A percentile compares a stretch with the other conserved stretches of the same genome.
phyloP scores from a whole-genome alignment of 2,113 vertebrate species.

The Gobiocypris rarus region DNA sequence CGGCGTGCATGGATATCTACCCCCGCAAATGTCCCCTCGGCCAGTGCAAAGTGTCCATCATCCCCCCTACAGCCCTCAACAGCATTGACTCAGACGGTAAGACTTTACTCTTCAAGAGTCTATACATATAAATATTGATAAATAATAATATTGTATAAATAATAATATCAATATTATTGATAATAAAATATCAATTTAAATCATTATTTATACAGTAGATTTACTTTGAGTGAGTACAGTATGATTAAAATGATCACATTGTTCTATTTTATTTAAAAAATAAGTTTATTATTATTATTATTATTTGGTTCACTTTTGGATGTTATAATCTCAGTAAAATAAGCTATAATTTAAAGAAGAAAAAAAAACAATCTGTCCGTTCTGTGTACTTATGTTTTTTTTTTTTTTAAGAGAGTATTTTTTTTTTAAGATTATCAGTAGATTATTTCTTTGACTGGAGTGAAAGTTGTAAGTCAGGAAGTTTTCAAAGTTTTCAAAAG shows the following conservation, averaged over 20 bases:
- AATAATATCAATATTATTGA: too few species aligned
- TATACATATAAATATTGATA: not conserved
- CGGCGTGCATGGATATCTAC: slow-evolving; percentile 93
- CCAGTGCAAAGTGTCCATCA: slow-evolving; percentile 98
- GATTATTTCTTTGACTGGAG: not conserved
- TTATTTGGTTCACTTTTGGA: not conserved
- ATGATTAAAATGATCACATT: not conserved
- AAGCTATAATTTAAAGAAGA: too few species aligned
- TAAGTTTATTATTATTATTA: not conserved
- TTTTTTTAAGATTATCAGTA: not conserved
- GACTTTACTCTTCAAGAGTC: slow-evolving; percentile 52
- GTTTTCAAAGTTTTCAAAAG: not conserved
- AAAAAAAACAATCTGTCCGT: not conserved
- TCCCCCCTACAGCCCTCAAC: slow-evolving; percentile 96
- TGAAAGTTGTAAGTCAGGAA: not conserved
- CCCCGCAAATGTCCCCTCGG: slow-evolving; percentile 94
- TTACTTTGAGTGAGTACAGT: not conserved
- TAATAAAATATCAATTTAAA: not conserved
- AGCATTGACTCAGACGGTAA: slow-evolving; percentile 99
- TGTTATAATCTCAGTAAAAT: too few species aligned
- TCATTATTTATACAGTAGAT: not conserved
- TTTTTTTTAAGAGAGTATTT: too few species aligned
- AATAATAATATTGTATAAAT: not conserved
- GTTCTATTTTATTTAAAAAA: not conserved
- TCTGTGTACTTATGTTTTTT: not conserved